Evolutionary conservation across 1,140 invertebrate species (phyloP).

Genomic region (Ladona fulva): DNA sequence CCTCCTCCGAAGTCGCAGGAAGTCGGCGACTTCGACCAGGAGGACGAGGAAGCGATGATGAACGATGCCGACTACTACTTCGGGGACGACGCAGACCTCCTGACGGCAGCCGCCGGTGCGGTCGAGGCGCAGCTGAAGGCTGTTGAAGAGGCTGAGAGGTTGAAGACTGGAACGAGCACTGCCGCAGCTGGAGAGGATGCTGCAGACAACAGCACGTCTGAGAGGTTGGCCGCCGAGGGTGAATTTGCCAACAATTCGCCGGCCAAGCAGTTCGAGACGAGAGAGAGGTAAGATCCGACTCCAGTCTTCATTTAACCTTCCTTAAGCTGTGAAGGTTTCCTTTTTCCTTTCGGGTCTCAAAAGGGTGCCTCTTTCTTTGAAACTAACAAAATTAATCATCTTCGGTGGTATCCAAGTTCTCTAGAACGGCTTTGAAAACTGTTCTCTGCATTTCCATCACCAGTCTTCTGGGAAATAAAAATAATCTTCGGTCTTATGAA

Average conservation of each 20-base stretch:
- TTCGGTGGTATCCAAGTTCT: too few species aligned
- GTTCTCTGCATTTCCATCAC: too few species aligned
- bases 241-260: not conserved
- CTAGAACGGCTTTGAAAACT: too few species aligned
- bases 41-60: not conserved
- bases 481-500: too few species aligned
- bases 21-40: not conserved
- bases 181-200: not conserved
- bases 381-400: too few species aligned
- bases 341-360: too few species aligned
- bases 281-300: not conserved
- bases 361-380: too few species aligned
- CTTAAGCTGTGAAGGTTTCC: too few species aligned
- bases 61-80: not conserved
- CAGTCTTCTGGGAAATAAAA: too few species aligned
- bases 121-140: not conserved
- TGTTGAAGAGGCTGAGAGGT: not conserved
- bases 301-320: too few species aligned
- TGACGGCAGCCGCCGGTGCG: not conserved
- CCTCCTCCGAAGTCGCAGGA: not conserved
- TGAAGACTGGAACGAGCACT: not conserved
- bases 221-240: not conserved
- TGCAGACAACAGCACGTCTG: not conserved
- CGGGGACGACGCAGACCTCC: not conserved
- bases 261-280: not conserved